A percentile compares a stretch with the other conserved stretches of the same genome.
Evolutionary conservation across 2,888 invertebrate genomes (phyloP).

Genomic region (Leptopilina syphax): DNA sequence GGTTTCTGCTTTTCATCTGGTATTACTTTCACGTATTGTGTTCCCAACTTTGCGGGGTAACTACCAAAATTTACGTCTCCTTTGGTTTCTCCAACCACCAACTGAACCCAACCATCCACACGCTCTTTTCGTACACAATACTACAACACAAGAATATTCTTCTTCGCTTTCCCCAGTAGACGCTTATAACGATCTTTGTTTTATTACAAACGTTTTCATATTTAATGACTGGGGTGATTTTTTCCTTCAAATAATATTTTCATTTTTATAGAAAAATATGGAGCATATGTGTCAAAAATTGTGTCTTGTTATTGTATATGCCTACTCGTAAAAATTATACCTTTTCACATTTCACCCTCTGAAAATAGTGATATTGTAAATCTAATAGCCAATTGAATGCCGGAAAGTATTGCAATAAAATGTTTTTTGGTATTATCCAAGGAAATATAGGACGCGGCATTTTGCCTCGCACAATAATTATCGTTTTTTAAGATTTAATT

Average conservation of each 20-base stretch:
- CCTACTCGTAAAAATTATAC: not conserved
- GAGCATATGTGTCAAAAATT: not conserved
- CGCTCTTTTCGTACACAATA: not conserved
- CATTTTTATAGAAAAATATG: not conserved
- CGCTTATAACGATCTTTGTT: conserved; percentile 70
- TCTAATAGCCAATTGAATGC: too few relatives aligned
- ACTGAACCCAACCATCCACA: not conserved
- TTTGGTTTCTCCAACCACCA: conserved; percentile 50
- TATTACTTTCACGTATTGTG: conserved; percentile 72
- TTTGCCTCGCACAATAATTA: too few relatives aligned
- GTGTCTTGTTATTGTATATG: not conserved
- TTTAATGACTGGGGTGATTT: conserved; percentile 52
- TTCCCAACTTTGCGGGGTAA: conserved; percentile 69
- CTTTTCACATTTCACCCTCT: too few relatives aligned
- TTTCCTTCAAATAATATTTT: conserved; percentile 7
- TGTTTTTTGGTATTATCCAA: too few relatives aligned
- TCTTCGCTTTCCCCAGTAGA: conserved; percentile 61
- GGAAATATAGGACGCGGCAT: too few relatives aligned
- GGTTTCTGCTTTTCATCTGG: conserved; percentile 61
- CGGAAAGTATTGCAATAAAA: too few relatives aligned
- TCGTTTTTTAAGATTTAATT: too few relatives aligned
- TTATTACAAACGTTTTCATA: conserved; percentile 65
- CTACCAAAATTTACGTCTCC: conserved; percentile 71
- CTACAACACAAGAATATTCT: conserved; percentile 61
- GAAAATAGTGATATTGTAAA: too few relatives aligned